These are phyloP conservation scores for Drosophila kikkawai DNA, from an alignment of 1,140 invertebrate species.

Conservation along the genomic window DNA sequence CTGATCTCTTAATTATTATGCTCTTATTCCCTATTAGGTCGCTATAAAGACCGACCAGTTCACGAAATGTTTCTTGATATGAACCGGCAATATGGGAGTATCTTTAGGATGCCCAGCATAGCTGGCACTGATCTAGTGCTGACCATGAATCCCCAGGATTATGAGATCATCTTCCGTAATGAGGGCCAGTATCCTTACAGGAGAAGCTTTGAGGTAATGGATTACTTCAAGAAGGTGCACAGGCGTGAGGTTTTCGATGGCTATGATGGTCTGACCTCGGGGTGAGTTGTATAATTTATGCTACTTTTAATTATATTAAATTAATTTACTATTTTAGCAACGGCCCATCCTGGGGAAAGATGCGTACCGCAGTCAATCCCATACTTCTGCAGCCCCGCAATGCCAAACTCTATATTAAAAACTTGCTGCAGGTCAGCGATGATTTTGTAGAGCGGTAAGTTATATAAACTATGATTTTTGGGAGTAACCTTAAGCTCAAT, in stretches of 20 bases:
- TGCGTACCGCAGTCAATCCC: slow-evolving; percentile 75
- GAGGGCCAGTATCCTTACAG: slow-evolving; percentile 76
- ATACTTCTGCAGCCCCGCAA: slow-evolving; percentile 76
- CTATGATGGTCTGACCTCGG: slow-evolving; percentile 57
- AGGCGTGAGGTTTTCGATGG: slow-evolving; percentile 67
- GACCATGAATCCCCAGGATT: slow-evolving; percentile 74
- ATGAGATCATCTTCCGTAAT: slow-evolving; percentile 64
- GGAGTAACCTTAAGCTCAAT: not conserved
- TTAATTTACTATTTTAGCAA: slow-evolving; percentile 44
- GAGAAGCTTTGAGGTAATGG: slow-evolving; percentile 59
- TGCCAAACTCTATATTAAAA: slow-evolving; percentile 68
- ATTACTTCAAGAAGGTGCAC: slow-evolving; percentile 67
- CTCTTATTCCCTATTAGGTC: slow-evolving; percentile 36
- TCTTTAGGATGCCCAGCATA: slow-evolving; percentile 67
- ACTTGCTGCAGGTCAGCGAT: slow-evolving; percentile 66
- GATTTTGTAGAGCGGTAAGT: slow-evolving; percentile 85
- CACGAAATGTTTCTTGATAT: slow-evolving; percentile 65
- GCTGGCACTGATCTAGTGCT: slow-evolving; percentile 65
- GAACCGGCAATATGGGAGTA: slow-evolving; percentile 57
- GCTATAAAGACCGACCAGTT: slow-evolving; percentile 50
- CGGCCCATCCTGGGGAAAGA: slow-evolving; percentile 67
- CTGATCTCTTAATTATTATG: slow-evolving; percentile 9
- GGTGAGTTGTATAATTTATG: slow-evolving; percentile 28
- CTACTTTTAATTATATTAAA: not conserved
- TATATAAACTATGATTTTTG: fast-evolving